Conservation (phyloP, 2,888 invertebrate genomes). For the Chorisops tibialis region DNA sequence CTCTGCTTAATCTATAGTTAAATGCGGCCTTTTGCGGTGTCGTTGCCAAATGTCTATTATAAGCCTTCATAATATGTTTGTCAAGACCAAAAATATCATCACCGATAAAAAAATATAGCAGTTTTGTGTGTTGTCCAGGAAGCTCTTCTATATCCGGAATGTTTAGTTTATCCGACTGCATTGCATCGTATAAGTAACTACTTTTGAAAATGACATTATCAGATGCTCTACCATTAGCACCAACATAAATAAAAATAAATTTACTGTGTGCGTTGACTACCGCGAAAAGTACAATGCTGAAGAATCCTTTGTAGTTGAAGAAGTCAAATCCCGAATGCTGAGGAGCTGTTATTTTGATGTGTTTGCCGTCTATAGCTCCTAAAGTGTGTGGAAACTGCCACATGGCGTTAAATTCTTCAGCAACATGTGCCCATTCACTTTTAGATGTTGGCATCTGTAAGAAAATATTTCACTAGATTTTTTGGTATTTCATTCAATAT, state of each 20-base stretch:
- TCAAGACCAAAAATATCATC: no score
- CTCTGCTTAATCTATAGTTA: not conserved
- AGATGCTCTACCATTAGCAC: conserved; percentile 26
- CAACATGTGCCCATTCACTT: no score
- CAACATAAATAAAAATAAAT: conserved; percentile 26
- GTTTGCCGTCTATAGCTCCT: conserved; percentile 23
- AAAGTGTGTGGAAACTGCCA: conserved; percentile 27
- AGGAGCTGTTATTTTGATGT: conserved; percentile 19
- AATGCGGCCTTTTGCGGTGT: not conserved
- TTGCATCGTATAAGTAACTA: conserved; percentile 3
- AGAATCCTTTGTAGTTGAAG: conserved; percentile 25
- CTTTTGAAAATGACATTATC: conserved; percentile 26
- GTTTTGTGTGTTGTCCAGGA: no score
- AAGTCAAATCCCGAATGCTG: conserved; percentile 18
- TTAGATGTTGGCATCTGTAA: no score
- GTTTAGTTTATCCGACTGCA: conserved; percentile 23
- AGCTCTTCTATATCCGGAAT: no score
- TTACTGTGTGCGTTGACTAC: conserved; percentile 18
- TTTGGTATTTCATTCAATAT: not conserved
- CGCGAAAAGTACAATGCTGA: conserved; percentile 24
- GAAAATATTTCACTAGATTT: not conserved
- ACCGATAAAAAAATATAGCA: no score
- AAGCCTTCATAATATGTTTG: no score
- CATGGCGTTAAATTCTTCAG: no score
- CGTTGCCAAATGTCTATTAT: no score